Evolutionary conservation across 2,113 vertebrate species (phyloP).

Genomic region (Acanthochromis polyacanthus): DNA sequence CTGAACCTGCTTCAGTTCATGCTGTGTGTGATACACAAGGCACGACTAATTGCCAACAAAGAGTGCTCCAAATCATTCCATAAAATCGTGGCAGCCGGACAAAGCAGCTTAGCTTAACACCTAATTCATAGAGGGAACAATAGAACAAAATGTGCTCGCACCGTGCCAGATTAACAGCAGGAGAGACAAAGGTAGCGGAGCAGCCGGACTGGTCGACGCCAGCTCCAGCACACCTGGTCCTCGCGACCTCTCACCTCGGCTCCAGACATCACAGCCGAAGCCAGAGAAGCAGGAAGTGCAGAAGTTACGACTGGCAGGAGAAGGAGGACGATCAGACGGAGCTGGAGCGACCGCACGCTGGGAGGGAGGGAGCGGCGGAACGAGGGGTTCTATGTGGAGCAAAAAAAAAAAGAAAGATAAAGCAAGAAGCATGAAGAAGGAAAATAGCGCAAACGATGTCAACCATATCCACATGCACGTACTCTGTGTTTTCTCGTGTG

Average conservation of each 20-base stretch:
- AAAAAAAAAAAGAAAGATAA: background rate
- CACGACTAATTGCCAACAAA: conserved; percentile 8
- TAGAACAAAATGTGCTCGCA: conserved; percentile 54
- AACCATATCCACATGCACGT: background rate
- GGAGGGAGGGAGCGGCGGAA: conserved; percentile 36
- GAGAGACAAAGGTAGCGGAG: conserved; percentile 57
- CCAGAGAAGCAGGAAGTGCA: conserved; percentile 60
- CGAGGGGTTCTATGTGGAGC: conserved; percentile 12
- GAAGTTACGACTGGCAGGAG: conserved; percentile 58
- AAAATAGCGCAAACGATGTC: conserved; percentile 30
- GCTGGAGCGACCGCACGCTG: conserved; percentile 25
- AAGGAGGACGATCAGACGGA: conserved; percentile 40
- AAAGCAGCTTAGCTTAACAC: conserved; percentile 54
- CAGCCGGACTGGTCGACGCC: conserved; percentile 40
- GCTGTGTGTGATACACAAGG: conserved; percentile 2
- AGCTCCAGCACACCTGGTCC: conserved; percentile 69
- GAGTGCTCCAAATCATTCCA: conserved; percentile 41
- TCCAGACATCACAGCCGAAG: conserved; percentile 58
- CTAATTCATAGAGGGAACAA: conserved; percentile 62
- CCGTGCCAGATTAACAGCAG: conserved; percentile 58
- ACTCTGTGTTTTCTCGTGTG: conserved; percentile 4
- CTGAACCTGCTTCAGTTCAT: background rate
- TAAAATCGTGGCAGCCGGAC: conserved; percentile 27
- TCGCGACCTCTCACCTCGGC: conserved; percentile 64
- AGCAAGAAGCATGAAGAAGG: conserved; percentile 23